phyloP scores from a whole-genome alignment of 2,888 invertebrate genomes.

The Chironomus tentans region DNA sequence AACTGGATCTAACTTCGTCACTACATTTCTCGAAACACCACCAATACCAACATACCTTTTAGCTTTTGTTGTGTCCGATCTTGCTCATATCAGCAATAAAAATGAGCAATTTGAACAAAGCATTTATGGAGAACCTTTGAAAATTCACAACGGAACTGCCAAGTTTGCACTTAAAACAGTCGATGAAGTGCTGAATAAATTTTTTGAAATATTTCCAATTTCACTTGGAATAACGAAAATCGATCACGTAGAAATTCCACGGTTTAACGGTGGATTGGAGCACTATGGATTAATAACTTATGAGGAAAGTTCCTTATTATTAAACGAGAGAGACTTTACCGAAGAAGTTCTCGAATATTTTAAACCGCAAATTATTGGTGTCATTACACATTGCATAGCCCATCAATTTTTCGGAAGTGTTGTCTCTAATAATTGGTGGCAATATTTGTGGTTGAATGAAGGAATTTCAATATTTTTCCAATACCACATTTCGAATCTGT shows the following conservation, averaged over 20 bases:
- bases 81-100: neutral
- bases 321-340: neutral
- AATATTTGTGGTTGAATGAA: neutral
- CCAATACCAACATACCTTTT: neutral
- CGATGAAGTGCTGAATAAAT: neutral
- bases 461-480: neutral
- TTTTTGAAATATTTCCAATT: neutral
- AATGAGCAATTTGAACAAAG: neutral
- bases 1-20: neutral
- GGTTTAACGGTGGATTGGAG: neutral
- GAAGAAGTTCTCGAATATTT: neutral
- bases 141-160: neutral
- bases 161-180: neutral
- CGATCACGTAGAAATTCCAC: neutral
- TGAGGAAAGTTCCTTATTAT: neutral
- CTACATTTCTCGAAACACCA: neutral
- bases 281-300: neutral
- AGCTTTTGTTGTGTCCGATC: neutral
- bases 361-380: neutral
- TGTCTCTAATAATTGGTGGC: neutral
- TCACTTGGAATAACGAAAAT: neutral
- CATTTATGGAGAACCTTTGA: neutral
- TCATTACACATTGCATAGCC: neutral
- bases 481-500: neutral
- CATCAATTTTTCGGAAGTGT: slow-evolving; percentile 3